These are phyloP conservation scores for Chascanopsetta lugubris DNA, from an alignment of 2,113 vertebrate species.

Conservation along the genomic window DNA sequence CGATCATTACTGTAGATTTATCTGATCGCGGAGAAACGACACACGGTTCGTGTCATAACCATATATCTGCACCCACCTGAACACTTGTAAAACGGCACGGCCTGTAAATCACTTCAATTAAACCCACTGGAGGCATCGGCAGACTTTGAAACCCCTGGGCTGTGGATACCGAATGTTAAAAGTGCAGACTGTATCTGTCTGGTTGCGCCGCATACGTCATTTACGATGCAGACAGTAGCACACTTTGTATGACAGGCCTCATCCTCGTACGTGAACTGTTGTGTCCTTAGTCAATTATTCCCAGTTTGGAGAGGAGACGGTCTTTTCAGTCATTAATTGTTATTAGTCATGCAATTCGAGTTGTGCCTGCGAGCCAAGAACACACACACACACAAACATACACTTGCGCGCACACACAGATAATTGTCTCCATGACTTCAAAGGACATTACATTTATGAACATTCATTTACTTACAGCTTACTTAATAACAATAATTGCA, in stretches of 20 bases:
- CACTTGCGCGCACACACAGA: not conserved
- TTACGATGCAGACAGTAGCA: slow-evolving; percentile 22
- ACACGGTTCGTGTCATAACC: not conserved
- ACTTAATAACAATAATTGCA: too few relatives aligned
- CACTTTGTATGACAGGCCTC: slow-evolving; percentile 16
- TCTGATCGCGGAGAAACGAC: not conserved
- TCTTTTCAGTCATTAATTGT: slow-evolving; percentile 66
- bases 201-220: not conserved
- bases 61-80: slow-evolving; percentile 6
- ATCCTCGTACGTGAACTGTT: slow-evolving; percentile 24
- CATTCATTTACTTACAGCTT: too few relatives aligned
- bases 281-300: slow-evolving; percentile 56
- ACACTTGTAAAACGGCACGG: slow-evolving; percentile 7
- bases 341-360: slow-evolving; percentile 73
- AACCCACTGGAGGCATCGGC: slow-evolving; percentile 5
- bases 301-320: slow-evolving; percentile 47
- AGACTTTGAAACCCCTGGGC: slow-evolving; percentile 2
- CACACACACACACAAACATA: not conserved
- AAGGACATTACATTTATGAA: not conserved
- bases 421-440: not conserved
- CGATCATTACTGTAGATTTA: not conserved
- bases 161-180: slow-evolving; percentile 6
- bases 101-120: slow-evolving; percentile 1
- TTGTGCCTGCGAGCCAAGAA: slow-evolving; percentile 58
- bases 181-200: slow-evolving; percentile 5